Evolutionary conservation across 2,797 vertebrate genomes (phyloP), one percentile per base, ranked within the genome.

Genomic region (Gymnoscopelus braueri): DNA sequence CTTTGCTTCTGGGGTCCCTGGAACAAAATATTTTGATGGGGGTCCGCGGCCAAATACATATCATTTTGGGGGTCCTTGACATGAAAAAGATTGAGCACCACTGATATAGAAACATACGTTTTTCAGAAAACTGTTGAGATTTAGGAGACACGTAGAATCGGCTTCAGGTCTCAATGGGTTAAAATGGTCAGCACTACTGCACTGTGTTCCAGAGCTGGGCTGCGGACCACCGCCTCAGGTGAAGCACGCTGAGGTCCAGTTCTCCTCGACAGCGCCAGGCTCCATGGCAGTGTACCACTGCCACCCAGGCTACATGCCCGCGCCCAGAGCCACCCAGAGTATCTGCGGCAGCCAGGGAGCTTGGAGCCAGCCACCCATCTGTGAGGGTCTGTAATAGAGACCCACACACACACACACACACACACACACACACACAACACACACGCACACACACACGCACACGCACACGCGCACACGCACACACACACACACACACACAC

Each of bases 321-420:
- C 92, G 55, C 84, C 90, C 60, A 91, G 92, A 81, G 93, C 92
- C 87, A 94, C 94, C 6, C 84, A 95, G 79, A 94, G 93, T 3
- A 72, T 96, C 82, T 98, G 96, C 88, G 94, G 87, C 51, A 86
- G 90, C 32, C 95, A 94, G 26, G 97, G 96, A 0, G 51, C 93
- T 80, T 98, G 97, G 97, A 98, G 95, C 15, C 95, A 96, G 83
- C 93, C 95, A 3, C 96, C 96, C 0, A 87, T 93, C 73, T 99
- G 97, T 51, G 91, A 96, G 3, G 96, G 97, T 98, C 70, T 67
- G 85, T 82, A 75, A 67, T 77, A 73, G 12, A 62, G 65, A 53
- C 51, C 24, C 44, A 7, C 8, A 4, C n/a, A 3, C 39, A 32
- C 26, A 8, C 29, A 54, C 53, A 15, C 53, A 61, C 63, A 65